phyloP scores from a whole-genome alignment of 2,113 vertebrate genomes.

The Chrysochloris asiatica region DNA sequence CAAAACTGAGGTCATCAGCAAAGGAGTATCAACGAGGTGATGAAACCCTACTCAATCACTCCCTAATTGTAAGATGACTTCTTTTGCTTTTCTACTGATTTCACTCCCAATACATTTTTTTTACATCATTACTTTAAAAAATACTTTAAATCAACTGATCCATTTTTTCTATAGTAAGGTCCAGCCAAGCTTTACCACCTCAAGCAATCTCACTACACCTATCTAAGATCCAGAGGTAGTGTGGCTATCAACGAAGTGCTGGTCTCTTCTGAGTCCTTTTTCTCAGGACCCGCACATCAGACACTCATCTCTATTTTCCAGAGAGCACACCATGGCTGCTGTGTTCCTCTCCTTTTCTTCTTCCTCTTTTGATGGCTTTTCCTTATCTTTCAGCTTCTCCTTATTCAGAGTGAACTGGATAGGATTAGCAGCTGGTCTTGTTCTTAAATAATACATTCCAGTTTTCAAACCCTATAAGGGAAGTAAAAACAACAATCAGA shows the following conservation, averaged over 20 bases:
- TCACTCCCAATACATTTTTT: too few species aligned
- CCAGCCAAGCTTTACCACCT: conserved; percentile 26
- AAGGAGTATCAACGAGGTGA: conserved; percentile 2
- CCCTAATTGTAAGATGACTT: conserved; percentile 28
- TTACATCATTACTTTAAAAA: background rate
- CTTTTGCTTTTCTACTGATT: conserved; percentile 25
- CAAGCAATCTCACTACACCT: background rate
- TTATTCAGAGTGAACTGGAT: conserved; percentile 99
- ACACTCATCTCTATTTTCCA: conserved; percentile 96
- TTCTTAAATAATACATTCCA: conserved; percentile 98
- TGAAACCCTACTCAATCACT: background rate
- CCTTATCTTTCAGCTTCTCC: conserved; percentile 91
- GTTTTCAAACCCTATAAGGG: conserved; percentile 94
- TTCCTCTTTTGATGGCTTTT: conserved; percentile 77
- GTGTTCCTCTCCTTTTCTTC: conserved; percentile 91
- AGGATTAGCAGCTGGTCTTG: conserved; percentile 96
- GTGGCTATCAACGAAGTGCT: background rate
- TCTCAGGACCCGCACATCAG: conserved; percentile 95
- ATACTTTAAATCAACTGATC: conserved; percentile 37
- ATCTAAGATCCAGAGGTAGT: background rate
- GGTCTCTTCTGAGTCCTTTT: conserved; percentile 6
- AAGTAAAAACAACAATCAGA: conserved; percentile 53
- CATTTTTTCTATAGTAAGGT: background rate
- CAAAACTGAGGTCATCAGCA: conserved; percentile 36
- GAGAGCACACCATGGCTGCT: conserved; percentile 96